Conservation (phyloP, 2,888 invertebrate genomes). For the Helicoverpa assulta region DNA sequence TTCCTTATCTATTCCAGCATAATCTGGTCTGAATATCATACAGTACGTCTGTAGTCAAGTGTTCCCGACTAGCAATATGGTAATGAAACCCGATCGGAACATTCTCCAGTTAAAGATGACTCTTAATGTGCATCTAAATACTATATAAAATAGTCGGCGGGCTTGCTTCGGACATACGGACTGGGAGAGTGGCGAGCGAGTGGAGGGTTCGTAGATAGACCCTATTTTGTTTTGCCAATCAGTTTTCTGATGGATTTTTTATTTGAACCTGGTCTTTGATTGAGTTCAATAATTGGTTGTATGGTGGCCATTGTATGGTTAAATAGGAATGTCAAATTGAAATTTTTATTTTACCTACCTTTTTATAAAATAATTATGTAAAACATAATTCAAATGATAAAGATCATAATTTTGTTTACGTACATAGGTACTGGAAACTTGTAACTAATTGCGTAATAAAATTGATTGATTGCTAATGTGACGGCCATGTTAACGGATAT, state of each 20-base stretch:
- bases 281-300: not conserved
- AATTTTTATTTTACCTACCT: no score
- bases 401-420: no score
- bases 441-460: no score
- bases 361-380: no score
- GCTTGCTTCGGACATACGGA: slow-evolving; percentile 66
- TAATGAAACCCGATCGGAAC: slow-evolving; percentile 85
- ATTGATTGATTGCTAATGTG: not conserved
- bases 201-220: not conserved
- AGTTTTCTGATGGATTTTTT: not conserved
- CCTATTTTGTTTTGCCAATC: not conserved
- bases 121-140: slow-evolving; percentile 87
- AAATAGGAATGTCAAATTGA: no score
- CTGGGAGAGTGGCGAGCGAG: slow-evolving; percentile 27
- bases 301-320: not conserved
- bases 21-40: slow-evolving; percentile 77
- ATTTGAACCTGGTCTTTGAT: not conserved
- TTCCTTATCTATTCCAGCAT: slow-evolving; percentile 78
- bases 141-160: slow-evolving; percentile 80
- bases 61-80: slow-evolving; percentile 81
- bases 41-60: slow-evolving; percentile 75
- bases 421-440: no score
- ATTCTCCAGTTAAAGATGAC: slow-evolving; percentile 84
- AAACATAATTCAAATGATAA: no score
- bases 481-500: not conserved